A percentile compares a stretch with the other conserved stretches of the same genome.
These are phyloP conservation scores for Ennomos fuscantarius DNA, from an alignment of 2,888 invertebrate species.

Conservation along the genomic window DNA sequence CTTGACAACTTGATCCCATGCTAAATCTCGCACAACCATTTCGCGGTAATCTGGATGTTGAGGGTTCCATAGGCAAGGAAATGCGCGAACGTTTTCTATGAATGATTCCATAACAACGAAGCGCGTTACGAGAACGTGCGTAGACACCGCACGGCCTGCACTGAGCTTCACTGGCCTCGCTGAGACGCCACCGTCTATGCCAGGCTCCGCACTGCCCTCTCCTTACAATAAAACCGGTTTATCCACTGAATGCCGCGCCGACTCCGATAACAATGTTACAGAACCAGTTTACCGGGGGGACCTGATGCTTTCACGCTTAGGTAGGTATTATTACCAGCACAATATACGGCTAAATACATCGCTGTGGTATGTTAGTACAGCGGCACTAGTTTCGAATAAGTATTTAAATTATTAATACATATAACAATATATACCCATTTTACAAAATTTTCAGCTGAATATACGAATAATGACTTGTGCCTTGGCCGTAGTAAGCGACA, in stretches of 20 bases:
- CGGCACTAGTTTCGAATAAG: neutral
- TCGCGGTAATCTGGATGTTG: conserved; percentile 73
- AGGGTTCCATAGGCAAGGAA: conserved; percentile 77
- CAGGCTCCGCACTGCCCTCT: conserved; percentile 49
- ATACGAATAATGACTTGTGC: conserved; percentile 32
- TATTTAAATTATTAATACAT: too few species aligned
- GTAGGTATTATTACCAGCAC: conserved; percentile 22
- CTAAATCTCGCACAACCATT: conserved; percentile 66
- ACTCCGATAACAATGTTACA: conserved; percentile 36
- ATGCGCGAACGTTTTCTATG: conserved; percentile 69
- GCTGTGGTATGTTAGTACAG: conserved; percentile 11
- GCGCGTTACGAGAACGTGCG: neutral
- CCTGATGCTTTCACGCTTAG: conserved; percentile 45
- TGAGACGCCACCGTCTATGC: conserved; percentile 16
- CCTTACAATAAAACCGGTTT: conserved; percentile 72
- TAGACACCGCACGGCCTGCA: conserved; percentile 21
- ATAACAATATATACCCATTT: too few species aligned
- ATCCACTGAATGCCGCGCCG: conserved; percentile 48
- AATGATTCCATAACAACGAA: conserved; percentile 64
- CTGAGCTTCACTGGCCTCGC: conserved; percentile 39
- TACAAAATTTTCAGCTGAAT: conserved; percentile 7
- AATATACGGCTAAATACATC: conserved; percentile 29
- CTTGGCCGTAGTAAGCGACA: conserved; percentile 50
- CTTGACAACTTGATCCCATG: conserved; percentile 73
- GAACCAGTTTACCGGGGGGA: conserved; percentile 47